Evolutionary conservation across 2,797 vertebrate genomes (phyloP).

Genomic region (Capromys pilorides): DNA sequence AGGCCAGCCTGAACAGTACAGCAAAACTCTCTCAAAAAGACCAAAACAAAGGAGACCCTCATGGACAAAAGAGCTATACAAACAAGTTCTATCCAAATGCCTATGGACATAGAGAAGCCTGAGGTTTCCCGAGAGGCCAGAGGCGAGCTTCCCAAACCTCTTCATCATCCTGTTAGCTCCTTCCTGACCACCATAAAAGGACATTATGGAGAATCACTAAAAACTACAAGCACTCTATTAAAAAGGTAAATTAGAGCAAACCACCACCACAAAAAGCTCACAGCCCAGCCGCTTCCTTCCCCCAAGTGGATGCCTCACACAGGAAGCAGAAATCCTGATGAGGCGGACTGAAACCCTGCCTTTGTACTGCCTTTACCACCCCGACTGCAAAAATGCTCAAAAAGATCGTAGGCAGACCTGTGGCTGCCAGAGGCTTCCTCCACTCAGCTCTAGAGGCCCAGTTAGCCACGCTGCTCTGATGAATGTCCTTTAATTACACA

Average conservation of each 20-base stretch:
- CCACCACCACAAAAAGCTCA: constrained; percentile 21
- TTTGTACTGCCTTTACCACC: constrained; percentile 76
- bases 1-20: background rate
- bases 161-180: background rate
- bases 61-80: accelerated
- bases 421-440: constrained; percentile 77
- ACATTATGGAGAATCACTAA: background rate
- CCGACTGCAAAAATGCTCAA: constrained; percentile 76
- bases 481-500: constrained; percentile 83
- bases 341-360: constrained; percentile 69
- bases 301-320: constrained; percentile 51
- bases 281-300: constrained; percentile 38
- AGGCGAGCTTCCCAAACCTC: background rate
- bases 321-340: constrained; percentile 60
- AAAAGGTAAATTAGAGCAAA: constrained; percentile 47
- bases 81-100: background rate
- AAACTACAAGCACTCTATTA: background rate
- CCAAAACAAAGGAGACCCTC: background rate
- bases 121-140: background rate
- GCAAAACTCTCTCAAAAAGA: background rate
- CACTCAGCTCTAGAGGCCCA: constrained; percentile 52
- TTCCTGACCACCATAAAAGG: constrained; percentile 1
- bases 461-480: constrained; percentile 74
- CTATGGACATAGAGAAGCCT: background rate
- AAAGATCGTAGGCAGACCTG: constrained; percentile 79